These are phyloP conservation scores for Epistrophe eligans DNA, from an alignment of 2,888 invertebrate genomes.

Conservation along the genomic window DNA sequence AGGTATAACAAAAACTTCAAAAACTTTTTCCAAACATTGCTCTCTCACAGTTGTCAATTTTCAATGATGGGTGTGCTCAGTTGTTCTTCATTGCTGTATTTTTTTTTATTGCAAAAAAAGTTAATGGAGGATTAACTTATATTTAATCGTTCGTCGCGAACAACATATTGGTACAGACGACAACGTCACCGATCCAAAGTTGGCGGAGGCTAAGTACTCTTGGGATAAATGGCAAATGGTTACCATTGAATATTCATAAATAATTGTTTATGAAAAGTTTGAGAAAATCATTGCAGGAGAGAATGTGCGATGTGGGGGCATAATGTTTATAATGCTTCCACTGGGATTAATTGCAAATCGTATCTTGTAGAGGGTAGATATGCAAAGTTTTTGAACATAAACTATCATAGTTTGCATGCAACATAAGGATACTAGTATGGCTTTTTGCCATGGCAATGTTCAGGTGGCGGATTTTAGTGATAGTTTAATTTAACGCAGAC, in stretches of 20 bases:
- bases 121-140: slow-evolving; percentile 44
- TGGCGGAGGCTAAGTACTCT: slow-evolving; percentile 8
- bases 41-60: slow-evolving; percentile 68
- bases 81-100: background rate
- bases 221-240: background rate
- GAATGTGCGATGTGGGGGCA: background rate
- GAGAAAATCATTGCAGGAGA: slow-evolving; percentile 34
- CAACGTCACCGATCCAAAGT: background rate
- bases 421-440: slow-evolving; percentile 39
- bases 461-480: slow-evolving; percentile 22
- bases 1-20: background rate
- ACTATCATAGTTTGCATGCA: slow-evolving; percentile 18
- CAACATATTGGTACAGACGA: slow-evolving; percentile 51
- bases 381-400: slow-evolving; percentile 57
- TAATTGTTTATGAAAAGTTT: slow-evolving; percentile 68
- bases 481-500: slow-evolving; percentile 34
- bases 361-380: slow-evolving; percentile 9
- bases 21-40: slow-evolving; percentile 45
- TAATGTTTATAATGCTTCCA: background rate
- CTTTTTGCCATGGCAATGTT: slow-evolving; percentile 62
- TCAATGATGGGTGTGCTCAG: slow-evolving; percentile 60
- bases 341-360: slow-evolving; percentile 29
- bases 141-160: slow-evolving; percentile 57
- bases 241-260: slow-evolving; percentile 67
- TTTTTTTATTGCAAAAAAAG: slow-evolving; percentile 1